phyloP scores from a whole-genome alignment of 2,888 invertebrate genomes.

The Hipparchia sbordonii region DNA sequence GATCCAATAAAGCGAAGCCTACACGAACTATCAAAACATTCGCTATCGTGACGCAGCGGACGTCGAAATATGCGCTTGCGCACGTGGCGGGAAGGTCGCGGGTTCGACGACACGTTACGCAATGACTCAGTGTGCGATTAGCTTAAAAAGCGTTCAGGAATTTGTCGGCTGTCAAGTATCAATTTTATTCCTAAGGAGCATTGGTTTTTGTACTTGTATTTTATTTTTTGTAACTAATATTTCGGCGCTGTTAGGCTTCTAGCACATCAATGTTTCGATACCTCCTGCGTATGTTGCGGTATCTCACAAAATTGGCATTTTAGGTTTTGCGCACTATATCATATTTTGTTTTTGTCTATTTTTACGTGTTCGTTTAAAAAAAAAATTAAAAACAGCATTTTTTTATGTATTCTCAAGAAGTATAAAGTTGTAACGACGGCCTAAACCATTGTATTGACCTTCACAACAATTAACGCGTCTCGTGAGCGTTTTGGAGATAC shows the following conservation, averaged over 20 bases:
- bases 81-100: slow-evolving; percentile 50
- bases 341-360: too few relatives aligned
- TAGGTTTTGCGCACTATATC: too few relatives aligned
- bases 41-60: slow-evolving; percentile 18
- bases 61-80: slow-evolving; percentile 27
- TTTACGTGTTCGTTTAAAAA: too few relatives aligned
- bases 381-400: too few relatives aligned
- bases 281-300: too few relatives aligned
- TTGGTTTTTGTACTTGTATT: neutral
- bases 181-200: neutral
- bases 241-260: neutral
- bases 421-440: too few relatives aligned
- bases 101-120: slow-evolving; percentile 52
- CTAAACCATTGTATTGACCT: too few relatives aligned
- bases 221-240: neutral
- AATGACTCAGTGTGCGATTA: slow-evolving; percentile 37
- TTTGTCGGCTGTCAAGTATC: slow-evolving; percentile 5
- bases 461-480: too few relatives aligned
- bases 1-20: neutral
- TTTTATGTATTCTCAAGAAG: too few relatives aligned
- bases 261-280: too few relatives aligned
- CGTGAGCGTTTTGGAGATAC: too few relatives aligned
- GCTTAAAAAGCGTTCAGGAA: slow-evolving; percentile 15
- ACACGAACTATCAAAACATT: slow-evolving; percentile 12
- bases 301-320: too few relatives aligned